phyloP scores from a whole-genome alignment of 1,140 invertebrate species.

The Tribolium castaneum region DNA sequence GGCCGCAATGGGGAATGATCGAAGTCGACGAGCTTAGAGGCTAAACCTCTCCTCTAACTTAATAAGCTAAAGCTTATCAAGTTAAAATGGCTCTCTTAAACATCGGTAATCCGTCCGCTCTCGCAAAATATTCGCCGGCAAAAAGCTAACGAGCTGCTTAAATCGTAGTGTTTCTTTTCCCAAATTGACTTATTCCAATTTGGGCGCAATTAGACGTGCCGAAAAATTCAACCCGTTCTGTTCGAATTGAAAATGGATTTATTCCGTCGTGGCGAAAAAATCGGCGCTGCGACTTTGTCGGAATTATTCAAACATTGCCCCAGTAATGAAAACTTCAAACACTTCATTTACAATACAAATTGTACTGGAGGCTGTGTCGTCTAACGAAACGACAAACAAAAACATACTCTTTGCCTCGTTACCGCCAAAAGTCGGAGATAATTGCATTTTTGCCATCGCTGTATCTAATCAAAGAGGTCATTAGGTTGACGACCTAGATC shows the following conservation, averaged over 20 bases:
- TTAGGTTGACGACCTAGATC: neutral
- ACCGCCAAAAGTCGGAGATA: conserved; percentile 3
- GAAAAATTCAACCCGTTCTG: neutral
- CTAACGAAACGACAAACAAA: conserved; percentile 29
- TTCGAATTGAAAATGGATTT: neutral
- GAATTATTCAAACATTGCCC: conserved; percentile 37
- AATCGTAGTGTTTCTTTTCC: neutral
- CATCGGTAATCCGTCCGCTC: conserved; percentile 10
- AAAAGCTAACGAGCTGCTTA: conserved; percentile 6
- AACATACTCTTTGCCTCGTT: conserved; percentile 15
- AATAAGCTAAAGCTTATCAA: conserved; percentile 38
- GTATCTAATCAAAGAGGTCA: neutral
- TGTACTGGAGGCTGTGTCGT: neutral
- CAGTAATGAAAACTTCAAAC: conserved; percentile 40
- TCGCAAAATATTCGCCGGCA: neutral
- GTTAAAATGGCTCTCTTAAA: conserved; percentile 30
- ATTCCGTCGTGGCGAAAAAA: conserved; percentile 1
- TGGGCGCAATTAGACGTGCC: neutral
- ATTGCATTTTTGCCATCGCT: neutral
- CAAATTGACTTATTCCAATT: conserved; percentile 1
- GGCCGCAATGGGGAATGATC: neutral
- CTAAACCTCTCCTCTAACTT: conserved; percentile 13
- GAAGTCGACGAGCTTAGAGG: neutral
- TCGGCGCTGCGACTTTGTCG: neutral
- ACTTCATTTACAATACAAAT: conserved; percentile 44